These are phyloP conservation scores for Allochrocebus solatus DNA, from an alignment of 2,797 vertebrate species.

Conservation along the genomic window DNA sequence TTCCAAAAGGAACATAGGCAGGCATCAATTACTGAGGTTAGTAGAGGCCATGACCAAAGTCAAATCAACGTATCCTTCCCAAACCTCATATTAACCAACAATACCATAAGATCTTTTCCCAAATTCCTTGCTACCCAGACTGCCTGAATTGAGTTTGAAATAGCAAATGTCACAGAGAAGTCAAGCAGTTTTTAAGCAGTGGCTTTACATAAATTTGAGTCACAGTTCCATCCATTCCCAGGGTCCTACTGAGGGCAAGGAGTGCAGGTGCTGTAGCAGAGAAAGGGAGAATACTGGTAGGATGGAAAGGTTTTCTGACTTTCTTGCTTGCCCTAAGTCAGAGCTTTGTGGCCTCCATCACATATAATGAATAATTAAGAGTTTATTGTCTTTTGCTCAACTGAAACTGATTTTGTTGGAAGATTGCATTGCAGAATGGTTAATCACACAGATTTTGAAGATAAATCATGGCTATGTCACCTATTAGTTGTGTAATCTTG, in stretches of 20 bases:
- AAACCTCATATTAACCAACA: background rate
- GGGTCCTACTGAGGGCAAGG: background rate
- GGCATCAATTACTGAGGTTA: background rate
- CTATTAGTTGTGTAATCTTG: background rate
- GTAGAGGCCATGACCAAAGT: background rate
- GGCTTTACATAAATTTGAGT: background rate
- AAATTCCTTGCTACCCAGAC: background rate
- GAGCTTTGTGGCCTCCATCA: background rate
- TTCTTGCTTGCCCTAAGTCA: background rate
- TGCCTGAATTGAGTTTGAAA: background rate
- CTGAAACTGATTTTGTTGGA: background rate
- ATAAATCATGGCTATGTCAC: background rate
- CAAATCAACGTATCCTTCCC: background rate
- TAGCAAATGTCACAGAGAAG: background rate
- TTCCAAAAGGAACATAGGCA: constrained; percentile 32
- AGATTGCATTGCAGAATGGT: background rate
- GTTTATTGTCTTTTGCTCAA: background rate
- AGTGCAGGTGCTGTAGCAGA: background rate
- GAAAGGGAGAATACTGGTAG: background rate
- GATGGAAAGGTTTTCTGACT: background rate
- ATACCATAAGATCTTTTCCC: background rate
- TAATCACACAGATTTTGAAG: background rate
- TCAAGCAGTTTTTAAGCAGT: background rate
- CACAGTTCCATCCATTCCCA: background rate
- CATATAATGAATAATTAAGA: background rate